Conservation (phyloP, 2,888 invertebrate genomes). For the Lycaena phlaeas region DNA sequence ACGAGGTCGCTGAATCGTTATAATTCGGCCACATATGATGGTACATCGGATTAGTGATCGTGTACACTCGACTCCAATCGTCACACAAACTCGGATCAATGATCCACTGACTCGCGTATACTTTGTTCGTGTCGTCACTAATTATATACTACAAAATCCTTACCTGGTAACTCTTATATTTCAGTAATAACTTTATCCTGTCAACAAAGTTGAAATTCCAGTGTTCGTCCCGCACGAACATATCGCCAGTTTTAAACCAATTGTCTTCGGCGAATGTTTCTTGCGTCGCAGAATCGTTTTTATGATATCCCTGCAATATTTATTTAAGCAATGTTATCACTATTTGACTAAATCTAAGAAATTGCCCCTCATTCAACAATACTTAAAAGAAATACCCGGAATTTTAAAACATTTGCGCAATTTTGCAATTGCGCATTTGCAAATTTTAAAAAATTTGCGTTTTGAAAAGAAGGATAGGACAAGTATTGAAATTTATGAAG, state of each 20-base stretch:
- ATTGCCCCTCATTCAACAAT: background rate
- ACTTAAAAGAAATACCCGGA: background rate
- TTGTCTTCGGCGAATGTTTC: constrained; percentile 50
- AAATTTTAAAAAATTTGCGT: background rate
- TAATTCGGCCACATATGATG: too few species aligned
- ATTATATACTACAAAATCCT: background rate
- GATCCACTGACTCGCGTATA: background rate
- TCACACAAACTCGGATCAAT: background rate
- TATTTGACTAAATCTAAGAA: background rate
- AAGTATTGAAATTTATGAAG: too few species aligned
- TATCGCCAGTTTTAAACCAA: constrained; percentile 67
- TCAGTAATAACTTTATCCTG: constrained; percentile 63
- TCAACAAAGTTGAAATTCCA: constrained; percentile 60
- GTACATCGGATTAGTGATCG: too few species aligned
- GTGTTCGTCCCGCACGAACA: constrained; percentile 63
- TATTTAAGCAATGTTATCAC: too few species aligned
- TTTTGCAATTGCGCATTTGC: background rate
- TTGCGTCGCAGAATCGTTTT: constrained; percentile 47
- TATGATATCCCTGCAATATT: constrained; percentile 52
- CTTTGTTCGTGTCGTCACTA: background rate
- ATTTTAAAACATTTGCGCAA: background rate
- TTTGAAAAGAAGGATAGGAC: background rate
- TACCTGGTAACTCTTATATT: constrained; percentile 64
- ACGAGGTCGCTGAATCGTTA: too few species aligned
- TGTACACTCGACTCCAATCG: too few species aligned